Evolutionary conservation across 2,888 invertebrate species (phyloP).

Genomic region (Athrips mouffetella): DNA sequence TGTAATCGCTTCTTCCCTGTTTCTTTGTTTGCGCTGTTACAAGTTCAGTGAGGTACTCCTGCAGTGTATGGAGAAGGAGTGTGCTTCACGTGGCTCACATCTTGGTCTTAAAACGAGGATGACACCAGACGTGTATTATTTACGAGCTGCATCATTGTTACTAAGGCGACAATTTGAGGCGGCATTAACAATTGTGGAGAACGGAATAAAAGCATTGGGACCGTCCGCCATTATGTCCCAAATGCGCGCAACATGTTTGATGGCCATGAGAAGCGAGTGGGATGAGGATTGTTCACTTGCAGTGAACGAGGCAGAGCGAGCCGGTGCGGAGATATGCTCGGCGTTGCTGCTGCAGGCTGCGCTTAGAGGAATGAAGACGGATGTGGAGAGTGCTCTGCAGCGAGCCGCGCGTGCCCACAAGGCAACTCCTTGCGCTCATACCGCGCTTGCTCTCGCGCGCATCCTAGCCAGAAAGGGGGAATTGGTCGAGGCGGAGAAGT

Average conservation of each 20-base stretch:
- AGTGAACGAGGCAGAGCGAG: slow-evolving; percentile 46
- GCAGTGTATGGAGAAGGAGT: slow-evolving; percentile 49
- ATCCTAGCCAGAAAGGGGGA: slow-evolving; percentile 49
- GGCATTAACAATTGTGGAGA: slow-evolving; percentile 42
- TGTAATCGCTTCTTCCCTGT: slow-evolving; percentile 63
- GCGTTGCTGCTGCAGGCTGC: slow-evolving; percentile 53
- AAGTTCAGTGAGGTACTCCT: slow-evolving; percentile 51
- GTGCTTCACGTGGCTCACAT: slow-evolving; percentile 45
- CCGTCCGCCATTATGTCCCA: slow-evolving; percentile 56
- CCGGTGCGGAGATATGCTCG: slow-evolving; percentile 47
- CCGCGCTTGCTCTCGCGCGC: slow-evolving; percentile 55
- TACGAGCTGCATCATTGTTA: slow-evolving; percentile 52
- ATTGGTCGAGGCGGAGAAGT: slow-evolving; percentile 52
- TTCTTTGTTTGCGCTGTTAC: slow-evolving; percentile 62
- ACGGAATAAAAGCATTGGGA: slow-evolving; percentile 43
- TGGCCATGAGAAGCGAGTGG: slow-evolving; percentile 43
- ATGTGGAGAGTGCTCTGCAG: slow-evolving; percentile 52
- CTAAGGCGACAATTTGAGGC: slow-evolving; percentile 40
- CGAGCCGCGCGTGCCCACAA: slow-evolving; percentile 62
- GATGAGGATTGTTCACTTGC: slow-evolving; percentile 51
- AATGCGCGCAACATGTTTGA: slow-evolving; percentile 52
- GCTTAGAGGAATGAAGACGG: slow-evolving; percentile 36
- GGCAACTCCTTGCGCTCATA: slow-evolving; percentile 51
- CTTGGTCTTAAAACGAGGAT: slow-evolving; percentile 25
- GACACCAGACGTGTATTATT: slow-evolving; percentile 48